phyloP scores from a whole-genome alignment of 2,797 vertebrate genomes.

The Oceanodroma leucorhoa region DNA sequence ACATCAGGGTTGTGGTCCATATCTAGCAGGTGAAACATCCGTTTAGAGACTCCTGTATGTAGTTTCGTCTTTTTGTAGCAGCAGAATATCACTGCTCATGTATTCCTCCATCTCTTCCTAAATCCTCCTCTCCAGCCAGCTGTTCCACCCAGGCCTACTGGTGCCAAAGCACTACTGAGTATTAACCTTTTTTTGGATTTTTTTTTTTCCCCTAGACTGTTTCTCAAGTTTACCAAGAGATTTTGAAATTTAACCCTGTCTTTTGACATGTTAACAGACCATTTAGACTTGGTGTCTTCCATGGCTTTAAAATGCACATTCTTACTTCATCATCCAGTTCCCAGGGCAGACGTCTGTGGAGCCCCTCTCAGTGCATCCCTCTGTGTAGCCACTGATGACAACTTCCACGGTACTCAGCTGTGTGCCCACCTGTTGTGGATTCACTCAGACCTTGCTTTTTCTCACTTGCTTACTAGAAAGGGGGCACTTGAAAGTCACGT shows the following conservation, averaged over 20 bases:
- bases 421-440: not conserved
- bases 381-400: not conserved
- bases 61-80: not conserved
- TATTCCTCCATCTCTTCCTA: not conserved
- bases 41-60: not conserved
- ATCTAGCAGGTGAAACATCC: not conserved
- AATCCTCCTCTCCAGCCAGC: not conserved
- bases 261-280: not conserved
- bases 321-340: not conserved
- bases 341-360: accelerated
- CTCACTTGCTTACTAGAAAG: not conserved
- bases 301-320: not conserved
- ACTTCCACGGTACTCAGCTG: not conserved
- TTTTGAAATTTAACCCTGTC: not conserved
- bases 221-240: not conserved
- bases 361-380: not conserved
- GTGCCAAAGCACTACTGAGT: not conserved
- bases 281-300: not conserved
- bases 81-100: not conserved
- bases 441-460: not conserved
- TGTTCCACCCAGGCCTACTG: not conserved
- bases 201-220: too few relatives aligned
- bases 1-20: not conserved
- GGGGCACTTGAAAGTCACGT: not conserved
- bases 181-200: not conserved